Conservation (phyloP, 2,113 vertebrate genomes). For the Pelecanoides urinatrix region DNA sequence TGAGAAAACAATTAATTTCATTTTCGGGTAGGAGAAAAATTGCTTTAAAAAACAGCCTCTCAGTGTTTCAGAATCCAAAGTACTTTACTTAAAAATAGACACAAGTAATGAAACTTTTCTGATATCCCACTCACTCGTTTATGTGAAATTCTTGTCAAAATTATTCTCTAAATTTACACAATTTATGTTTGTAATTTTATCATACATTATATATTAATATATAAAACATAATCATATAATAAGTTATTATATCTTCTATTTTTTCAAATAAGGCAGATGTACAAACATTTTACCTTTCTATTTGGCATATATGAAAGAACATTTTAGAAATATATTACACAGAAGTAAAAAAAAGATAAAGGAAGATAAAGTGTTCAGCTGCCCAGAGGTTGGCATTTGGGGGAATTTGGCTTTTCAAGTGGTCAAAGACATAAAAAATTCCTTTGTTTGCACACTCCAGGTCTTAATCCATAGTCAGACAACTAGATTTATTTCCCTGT, state of each 20-base stretch:
- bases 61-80: background rate
- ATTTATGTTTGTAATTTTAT: background rate
- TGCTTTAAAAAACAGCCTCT: background rate
- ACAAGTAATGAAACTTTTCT: background rate
- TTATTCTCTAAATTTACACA: background rate
- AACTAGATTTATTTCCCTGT: background rate
- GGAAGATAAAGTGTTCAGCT: background rate
- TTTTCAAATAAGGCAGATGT: background rate
- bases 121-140: background rate
- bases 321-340: background rate
- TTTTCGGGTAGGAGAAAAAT: background rate
- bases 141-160: background rate
- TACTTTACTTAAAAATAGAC: background rate
- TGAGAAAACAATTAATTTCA: background rate
- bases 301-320: background rate
- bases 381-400: background rate
- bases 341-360: background rate
- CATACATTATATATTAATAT: background rate
- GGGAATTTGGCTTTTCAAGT: background rate
- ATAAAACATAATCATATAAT: background rate
- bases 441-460: background rate
- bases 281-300: background rate
- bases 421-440: background rate
- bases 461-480: background rate
- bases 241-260: background rate